Percentiles rank a stretch among this genome's conserved stretches.
phyloP scores from a whole-genome alignment of 2,888 invertebrate species.

The Trissonchulus latispiculum region DNA sequence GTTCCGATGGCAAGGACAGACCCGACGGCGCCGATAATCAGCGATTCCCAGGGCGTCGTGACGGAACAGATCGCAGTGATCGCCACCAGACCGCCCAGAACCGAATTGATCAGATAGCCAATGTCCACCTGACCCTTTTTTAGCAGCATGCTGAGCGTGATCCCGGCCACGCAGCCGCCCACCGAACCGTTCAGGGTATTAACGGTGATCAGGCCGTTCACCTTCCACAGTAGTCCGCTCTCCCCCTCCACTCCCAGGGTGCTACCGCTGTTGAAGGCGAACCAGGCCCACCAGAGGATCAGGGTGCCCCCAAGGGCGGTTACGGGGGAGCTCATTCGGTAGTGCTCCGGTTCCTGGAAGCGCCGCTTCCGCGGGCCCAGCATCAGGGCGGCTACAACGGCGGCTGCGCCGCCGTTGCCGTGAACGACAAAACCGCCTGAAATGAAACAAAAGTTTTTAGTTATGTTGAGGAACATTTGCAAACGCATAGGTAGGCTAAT shows the following conservation, averaged over 20 bases:
- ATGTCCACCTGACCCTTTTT: constrained; percentile 60
- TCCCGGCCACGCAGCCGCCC: constrained; percentile 68
- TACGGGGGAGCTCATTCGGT: constrained; percentile 17
- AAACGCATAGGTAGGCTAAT: too few relatives aligned
- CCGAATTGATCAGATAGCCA: constrained; percentile 73
- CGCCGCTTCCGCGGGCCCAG: constrained; percentile 21
- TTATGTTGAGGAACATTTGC: too few relatives aligned
- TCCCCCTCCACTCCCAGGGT: constrained; percentile 4
- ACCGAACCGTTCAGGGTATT: constrained; percentile 83
- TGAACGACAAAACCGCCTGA: constrained; percentile 20
- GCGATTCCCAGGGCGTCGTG: neutral
- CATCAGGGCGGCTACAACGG: constrained; percentile 18
- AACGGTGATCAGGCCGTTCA: constrained; percentile 53
- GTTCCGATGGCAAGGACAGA: neutral
- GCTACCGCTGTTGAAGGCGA: constrained; percentile 15
- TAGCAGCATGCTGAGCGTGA: constrained; percentile 23
- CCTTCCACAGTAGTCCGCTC: neutral
- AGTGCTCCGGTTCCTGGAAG: constrained; percentile 19
- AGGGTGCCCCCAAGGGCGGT: too few relatives aligned
- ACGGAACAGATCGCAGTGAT: constrained; percentile 4
- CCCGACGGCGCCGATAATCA: constrained; percentile 8
- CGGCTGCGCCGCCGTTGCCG: constrained; percentile 16
- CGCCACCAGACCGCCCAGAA: constrained; percentile 48
- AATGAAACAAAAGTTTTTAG: too few relatives aligned
- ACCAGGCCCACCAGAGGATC: constrained; percentile 16